Base-by-base conservation (phyloP, 2,113 vertebrate species). In the Mesembrinibis cayennensis region DNA sequence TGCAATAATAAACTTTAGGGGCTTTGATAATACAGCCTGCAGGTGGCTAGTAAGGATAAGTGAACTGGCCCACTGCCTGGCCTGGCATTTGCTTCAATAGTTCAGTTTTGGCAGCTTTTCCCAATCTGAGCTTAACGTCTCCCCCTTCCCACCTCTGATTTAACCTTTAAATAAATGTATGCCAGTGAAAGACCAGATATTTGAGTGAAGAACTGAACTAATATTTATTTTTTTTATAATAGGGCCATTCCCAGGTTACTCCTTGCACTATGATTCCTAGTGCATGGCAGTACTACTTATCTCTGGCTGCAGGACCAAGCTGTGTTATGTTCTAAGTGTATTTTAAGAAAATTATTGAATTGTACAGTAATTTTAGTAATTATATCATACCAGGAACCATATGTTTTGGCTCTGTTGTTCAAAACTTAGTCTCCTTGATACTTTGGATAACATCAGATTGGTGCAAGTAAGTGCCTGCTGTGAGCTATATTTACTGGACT, bases 101-200 rank as follows among this genome's bases (percentile, higher is more conserved):
- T 86, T 94, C 73, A 40, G 59, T 97, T 94, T 92, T 96, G 79
- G 82, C 90, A 80, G 49, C 69, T 96, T 78, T 91, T 83, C 45
- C 20, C 77, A 84, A 56, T 92, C 44, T 78, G 44, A 97, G 90
- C 96, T 87, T 69, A 93, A 86, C 11, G 45, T 56, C 77, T 91
- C 40, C 45, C 59, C 42, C 65, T 91, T 90, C 29, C 56, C 63
- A 93, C 67, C 84, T 96, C 74, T 90, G 45, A 72, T 87, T 95
- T 97, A 88, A 97, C 89, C 93, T 91, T 97, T 95, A 92, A 96
- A 96, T 82, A 90, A 84, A 92, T 5, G 20, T 66, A 55, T 67
- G 40, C 34, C 52, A 83, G 29, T 72, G 59, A 74, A 82, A 63
- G 14, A 89, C 16, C 30, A 87, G 61, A 92, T 92, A 94, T 63